Percentiles rank a stretch among this genome's conserved stretches.
These are phyloP conservation scores for Cherax quadricarinatus DNA, from an alignment of 1,140 invertebrate genomes.

Conservation along the genomic window DNA sequence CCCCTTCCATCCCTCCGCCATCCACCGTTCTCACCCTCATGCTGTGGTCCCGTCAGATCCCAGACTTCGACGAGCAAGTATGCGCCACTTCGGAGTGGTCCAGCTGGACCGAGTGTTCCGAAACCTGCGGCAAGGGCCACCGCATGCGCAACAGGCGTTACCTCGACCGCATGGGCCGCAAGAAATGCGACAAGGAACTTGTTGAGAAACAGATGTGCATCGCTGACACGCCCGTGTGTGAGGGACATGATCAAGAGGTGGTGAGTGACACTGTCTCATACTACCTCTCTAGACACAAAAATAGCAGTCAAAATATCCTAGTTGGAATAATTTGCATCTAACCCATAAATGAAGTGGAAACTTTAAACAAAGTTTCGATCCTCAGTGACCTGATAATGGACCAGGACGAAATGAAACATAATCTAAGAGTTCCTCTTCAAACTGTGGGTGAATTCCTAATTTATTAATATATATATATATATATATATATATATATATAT, in stretches of 20 bases:
- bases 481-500: no score
- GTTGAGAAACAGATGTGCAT: slow-evolving; percentile 89
- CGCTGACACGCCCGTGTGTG: slow-evolving; percentile 67
- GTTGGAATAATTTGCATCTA: neutral
- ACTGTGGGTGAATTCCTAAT: no score
- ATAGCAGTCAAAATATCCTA: no score
- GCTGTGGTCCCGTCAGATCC: neutral
- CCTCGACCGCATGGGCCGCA: slow-evolving; percentile 77
- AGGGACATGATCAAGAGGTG: slow-evolving; percentile 11
- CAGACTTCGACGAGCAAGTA: slow-evolving; percentile 65
- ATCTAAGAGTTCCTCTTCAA: no score
- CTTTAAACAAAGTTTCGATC: no score
- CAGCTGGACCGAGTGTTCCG: slow-evolving; percentile 80
- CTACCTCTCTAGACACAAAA: no score
- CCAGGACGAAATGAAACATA: no score
- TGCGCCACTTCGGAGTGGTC: slow-evolving; percentile 80
- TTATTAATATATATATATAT: no score
- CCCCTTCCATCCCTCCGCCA: no score
- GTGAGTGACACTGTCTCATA: no score
- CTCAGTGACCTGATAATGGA: neutral
- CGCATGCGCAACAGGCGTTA: slow-evolving; percentile 78
- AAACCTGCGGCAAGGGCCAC: slow-evolving; percentile 80
- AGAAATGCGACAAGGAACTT: slow-evolving; percentile 83
- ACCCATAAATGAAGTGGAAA: no score
- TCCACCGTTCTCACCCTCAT: neutral